phyloP scores from a whole-genome alignment of 2,113 vertebrate species.

The Gnathonemus longibarbis region DNA sequence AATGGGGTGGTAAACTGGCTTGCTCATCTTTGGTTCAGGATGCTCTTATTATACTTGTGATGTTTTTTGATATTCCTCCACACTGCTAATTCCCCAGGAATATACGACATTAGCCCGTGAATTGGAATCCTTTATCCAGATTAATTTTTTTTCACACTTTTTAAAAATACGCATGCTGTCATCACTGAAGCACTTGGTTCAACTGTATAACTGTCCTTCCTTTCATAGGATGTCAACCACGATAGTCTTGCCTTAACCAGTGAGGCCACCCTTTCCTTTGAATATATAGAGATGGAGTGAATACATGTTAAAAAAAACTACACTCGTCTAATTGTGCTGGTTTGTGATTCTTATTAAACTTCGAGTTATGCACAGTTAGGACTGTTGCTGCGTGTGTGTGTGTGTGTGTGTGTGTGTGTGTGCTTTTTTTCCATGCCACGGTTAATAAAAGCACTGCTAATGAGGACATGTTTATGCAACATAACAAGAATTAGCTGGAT shows the following conservation, averaged over 20 bases:
- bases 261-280: neutral
- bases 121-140: neutral
- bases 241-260: neutral
- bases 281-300: neutral
- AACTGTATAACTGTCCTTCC: neutral
- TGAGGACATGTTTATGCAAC: conserved; percentile 10
- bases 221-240: neutral
- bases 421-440: neutral
- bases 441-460: conserved; percentile 2
- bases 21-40: neutral
- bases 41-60: neutral
- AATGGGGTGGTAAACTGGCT: neutral
- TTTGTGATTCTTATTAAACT: conserved; percentile 4
- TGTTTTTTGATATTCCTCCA: neutral
- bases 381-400: neutral
- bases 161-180: neutral
- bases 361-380: neutral
- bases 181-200: neutral
- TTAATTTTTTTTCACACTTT: neutral
- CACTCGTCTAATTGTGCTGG: neutral
- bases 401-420: neutral
- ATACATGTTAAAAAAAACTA: neutral
- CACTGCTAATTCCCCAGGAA: neutral
- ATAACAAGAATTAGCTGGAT: neutral
- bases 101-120: neutral